phyloP scores from a whole-genome alignment of 2,797 vertebrate genomes.

The Muraenolepis orangiensis region DNA sequence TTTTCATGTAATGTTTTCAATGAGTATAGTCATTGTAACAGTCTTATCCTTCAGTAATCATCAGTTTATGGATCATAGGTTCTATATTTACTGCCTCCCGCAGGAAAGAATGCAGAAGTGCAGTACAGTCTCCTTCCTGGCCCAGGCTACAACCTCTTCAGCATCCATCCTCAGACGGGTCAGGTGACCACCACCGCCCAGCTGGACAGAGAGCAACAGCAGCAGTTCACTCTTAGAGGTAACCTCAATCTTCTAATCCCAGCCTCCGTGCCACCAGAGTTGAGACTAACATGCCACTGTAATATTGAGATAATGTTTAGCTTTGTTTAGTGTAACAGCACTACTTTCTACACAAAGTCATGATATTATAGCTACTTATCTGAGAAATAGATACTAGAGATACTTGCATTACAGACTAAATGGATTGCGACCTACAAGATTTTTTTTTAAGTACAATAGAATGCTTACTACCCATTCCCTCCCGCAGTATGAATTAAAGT shows the following conservation, averaged over 20 bases:
- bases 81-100: neutral
- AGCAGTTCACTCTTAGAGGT: constrained; percentile 82
- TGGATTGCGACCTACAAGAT: too few relatives aligned
- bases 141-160: constrained; percentile 78
- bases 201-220: constrained; percentile 84
- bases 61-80: neutral
- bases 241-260: constrained; percentile 20
- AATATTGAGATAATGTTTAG: neutral
- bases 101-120: constrained; percentile 70
- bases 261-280: neutral
- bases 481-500: too few relatives aligned
- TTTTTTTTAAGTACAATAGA: too few relatives aligned
- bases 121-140: constrained; percentile 79
- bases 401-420: neutral
- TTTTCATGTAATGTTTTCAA: too few relatives aligned
- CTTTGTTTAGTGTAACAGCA: neutral
- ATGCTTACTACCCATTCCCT: too few relatives aligned
- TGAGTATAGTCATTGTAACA: too few relatives aligned
- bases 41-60: neutral
- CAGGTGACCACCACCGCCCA: constrained; percentile 74
- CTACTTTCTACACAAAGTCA: neutral
- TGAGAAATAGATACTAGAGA: neutral
- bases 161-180: constrained; percentile 80
- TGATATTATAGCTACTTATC: neutral
- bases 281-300: neutral